Evolutionary conservation across 2,888 invertebrate species (phyloP).

Genomic region (Philopedon plagiatum): DNA sequence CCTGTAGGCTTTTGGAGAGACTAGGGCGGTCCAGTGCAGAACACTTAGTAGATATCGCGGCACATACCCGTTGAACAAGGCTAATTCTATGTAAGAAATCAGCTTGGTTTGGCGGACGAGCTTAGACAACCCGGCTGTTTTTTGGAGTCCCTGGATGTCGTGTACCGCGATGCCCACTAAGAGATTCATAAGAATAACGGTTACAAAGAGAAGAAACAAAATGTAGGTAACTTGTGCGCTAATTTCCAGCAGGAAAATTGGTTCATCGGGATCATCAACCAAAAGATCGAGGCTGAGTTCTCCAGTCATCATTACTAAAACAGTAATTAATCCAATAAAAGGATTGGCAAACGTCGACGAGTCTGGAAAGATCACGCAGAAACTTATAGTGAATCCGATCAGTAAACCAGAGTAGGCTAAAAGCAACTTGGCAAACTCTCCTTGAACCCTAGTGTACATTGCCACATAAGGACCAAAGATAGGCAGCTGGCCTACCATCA

Average conservation of each 20-base stretch:
- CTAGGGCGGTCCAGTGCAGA: conserved; percentile 83
- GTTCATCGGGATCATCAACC: conserved; percentile 82
- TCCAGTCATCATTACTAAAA: conserved; percentile 91
- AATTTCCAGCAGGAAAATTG: conserved; percentile 82
- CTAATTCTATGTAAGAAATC: conserved; percentile 89
- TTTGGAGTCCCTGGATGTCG: conserved; percentile 88
- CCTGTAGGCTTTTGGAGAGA: conserved; percentile 86
- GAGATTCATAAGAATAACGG: conserved; percentile 88
- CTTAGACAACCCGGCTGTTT: conserved; percentile 88
- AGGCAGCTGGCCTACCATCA: conserved; percentile 91
- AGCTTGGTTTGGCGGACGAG: conserved; percentile 88
- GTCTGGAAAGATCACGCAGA: conserved; percentile 89
- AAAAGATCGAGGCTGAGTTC: conserved; percentile 85
- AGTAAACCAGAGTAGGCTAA: conserved; percentile 88
- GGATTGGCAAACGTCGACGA: conserved; percentile 88
- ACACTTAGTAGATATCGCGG: conserved; percentile 83
- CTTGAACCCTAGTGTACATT: conserved; percentile 91
- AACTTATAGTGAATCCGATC: conserved; percentile 89
- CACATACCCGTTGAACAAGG: conserved; percentile 84
- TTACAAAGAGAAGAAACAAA: conserved; percentile 85
- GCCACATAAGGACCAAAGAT: conserved; percentile 92
- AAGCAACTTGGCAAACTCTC: conserved; percentile 88
- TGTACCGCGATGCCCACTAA: conserved; percentile 90
- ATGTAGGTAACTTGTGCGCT: conserved; percentile 88
- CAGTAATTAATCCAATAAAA: conserved; percentile 87